phyloP scores from a whole-genome alignment of 2,888 invertebrate genomes.

The Microctonus brassicae region DNA sequence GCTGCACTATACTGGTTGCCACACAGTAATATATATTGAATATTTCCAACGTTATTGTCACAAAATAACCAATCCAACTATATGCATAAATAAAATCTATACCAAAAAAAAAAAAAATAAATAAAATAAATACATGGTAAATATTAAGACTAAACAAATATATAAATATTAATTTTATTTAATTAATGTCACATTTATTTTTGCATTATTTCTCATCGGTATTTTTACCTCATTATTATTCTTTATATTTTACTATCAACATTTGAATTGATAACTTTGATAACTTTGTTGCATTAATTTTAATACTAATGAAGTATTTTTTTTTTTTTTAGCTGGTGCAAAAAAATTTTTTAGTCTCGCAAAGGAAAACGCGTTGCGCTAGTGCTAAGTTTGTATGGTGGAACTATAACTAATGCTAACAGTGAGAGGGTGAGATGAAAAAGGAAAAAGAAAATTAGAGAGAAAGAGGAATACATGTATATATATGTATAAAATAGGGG shows the following conservation, averaged over 20 bases:
- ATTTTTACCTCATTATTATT: too few species aligned
- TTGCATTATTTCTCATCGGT: too few species aligned
- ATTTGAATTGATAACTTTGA: too few species aligned
- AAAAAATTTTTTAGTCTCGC: neutral
- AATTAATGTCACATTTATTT: too few species aligned
- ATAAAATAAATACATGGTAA: neutral
- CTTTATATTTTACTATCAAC: neutral
- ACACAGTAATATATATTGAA: conserved; percentile 58
- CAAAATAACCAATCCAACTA: conserved; percentile 44
- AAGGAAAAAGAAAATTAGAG: neutral
- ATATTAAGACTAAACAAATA: too few species aligned
- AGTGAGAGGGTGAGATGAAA: neutral
- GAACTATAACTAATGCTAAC: neutral
- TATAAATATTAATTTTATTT: too few species aligned
- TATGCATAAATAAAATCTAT: conserved; percentile 49
- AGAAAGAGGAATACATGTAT: neutral
- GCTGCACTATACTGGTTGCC: conserved; percentile 38
- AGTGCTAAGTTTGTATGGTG: neutral
- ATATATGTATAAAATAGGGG: neutral
- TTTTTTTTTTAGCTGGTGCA: neutral
- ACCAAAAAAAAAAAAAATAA: neutral
- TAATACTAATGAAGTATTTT: neutral
- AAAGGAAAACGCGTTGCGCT: neutral
- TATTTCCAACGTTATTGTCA: conserved; percentile 45
- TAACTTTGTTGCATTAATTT: neutral